Evolutionary conservation across 1,140 invertebrate genomes (phyloP).

Genomic region (Pogonus chalceus): DNA sequence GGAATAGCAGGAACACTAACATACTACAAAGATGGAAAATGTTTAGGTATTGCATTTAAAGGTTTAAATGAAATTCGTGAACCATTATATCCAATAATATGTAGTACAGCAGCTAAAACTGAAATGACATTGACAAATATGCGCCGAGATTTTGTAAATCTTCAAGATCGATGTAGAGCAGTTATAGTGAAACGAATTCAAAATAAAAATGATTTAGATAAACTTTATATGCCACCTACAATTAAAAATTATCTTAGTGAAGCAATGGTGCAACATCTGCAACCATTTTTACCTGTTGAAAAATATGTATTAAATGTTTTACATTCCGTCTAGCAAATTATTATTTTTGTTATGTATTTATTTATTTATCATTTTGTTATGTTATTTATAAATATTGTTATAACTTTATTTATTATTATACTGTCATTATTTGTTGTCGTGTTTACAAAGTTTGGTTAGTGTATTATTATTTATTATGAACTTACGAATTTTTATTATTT

Average conservation of each 20-base stretch:
- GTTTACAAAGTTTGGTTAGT: no score
- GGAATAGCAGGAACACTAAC: slow-evolving; percentile 57
- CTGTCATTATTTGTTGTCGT: no score
- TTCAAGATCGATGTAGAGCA: slow-evolving; percentile 53
- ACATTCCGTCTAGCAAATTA: not conserved
- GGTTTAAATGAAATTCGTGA: slow-evolving; percentile 47
- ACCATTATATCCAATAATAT: slow-evolving; percentile 57
- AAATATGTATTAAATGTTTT: slow-evolving; percentile 8
- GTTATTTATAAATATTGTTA: no score
- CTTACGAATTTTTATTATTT: no score
- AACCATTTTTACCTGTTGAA: slow-evolving; percentile 22
- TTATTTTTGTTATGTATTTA: no score
- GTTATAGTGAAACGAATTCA: slow-evolving; percentile 41
- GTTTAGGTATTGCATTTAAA: slow-evolving; percentile 48
- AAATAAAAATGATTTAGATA: slow-evolving; percentile 33
- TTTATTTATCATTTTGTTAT: no score
- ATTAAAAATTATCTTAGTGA: slow-evolving; percentile 42
- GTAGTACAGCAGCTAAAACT: slow-evolving; percentile 66
- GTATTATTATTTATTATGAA: no score
- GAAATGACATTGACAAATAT: slow-evolving; percentile 52
- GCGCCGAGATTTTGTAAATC: slow-evolving; percentile 49
- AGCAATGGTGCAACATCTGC: slow-evolving; percentile 26
- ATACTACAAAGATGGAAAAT: slow-evolving; percentile 60
- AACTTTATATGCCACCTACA: slow-evolving; percentile 37
- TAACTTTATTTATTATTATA: no score